Conservation (phyloP, 2,113 vertebrate species). For the Nycticryphes semicollaris region DNA sequence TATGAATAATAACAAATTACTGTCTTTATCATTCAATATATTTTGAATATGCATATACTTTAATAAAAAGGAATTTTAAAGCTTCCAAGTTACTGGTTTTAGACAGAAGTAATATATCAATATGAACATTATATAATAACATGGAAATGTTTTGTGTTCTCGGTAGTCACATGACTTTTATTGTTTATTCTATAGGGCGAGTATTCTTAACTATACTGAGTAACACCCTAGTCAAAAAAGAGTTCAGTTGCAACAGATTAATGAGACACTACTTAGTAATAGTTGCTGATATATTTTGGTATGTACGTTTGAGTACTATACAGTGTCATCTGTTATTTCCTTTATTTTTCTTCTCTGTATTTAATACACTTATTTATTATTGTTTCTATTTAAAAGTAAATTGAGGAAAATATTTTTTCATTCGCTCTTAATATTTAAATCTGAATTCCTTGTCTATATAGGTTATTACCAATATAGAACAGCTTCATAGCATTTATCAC, state of each 20-base stretch:
- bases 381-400: neutral
- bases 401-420: neutral
- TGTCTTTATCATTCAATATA: neutral
- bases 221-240: neutral
- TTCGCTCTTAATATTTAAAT: neutral
- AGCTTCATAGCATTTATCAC: neutral
- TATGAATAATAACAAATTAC: neutral
- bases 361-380: neutral
- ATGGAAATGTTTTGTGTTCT: neutral
- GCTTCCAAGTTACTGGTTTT: neutral
- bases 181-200: neutral
- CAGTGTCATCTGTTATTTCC: neutral
- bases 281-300: neutral
- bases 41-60: neutral
- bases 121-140: neutral
- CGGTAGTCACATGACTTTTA: neutral
- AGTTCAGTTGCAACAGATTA: neutral
- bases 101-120: neutral
- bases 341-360: neutral
- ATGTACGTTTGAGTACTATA: neutral
- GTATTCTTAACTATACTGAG: neutral
- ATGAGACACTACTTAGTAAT: neutral
- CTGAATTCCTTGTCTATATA: neutral
- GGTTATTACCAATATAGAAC: neutral
- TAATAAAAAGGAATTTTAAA: neutral